Percentiles rank a stretch among this genome's conserved stretches.
These are phyloP conservation scores for Andrena bicolor DNA, from an alignment of 2,888 invertebrate species.

Conservation along the genomic window DNA sequence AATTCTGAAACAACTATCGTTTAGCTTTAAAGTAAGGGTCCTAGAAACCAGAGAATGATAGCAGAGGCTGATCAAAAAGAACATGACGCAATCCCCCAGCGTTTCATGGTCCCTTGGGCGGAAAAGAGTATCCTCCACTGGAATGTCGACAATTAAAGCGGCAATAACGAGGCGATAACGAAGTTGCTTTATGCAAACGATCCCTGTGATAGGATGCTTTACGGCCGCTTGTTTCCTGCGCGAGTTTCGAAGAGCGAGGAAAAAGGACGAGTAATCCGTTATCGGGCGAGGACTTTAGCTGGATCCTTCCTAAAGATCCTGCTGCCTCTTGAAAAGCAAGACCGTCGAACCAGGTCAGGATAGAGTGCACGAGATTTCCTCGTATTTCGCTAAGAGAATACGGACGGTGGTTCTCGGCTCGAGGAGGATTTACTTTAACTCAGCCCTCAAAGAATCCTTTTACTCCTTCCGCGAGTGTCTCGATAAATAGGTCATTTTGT, in stretches of 20 bases:
- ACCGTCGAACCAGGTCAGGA: neutral
- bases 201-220: slow-evolving; percentile 34
- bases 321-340: slow-evolving; percentile 19
- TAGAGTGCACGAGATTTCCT: slow-evolving; percentile 23
- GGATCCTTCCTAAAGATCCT: slow-evolving; percentile 35
- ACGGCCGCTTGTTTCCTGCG: slow-evolving; percentile 17
- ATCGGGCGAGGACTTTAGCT: slow-evolving; percentile 38
- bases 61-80: neutral
- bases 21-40: too few relatives aligned
- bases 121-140: slow-evolving; percentile 1
- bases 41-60: too few relatives aligned
- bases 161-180: slow-evolving; percentile 51
- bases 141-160: slow-evolving; percentile 50
- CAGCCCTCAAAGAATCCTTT: slow-evolving; percentile 25
- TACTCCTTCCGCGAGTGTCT: neutral
- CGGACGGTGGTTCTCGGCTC: slow-evolving; percentile 18
- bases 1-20: too few relatives aligned
- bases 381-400: slow-evolving; percentile 42
- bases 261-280: slow-evolving; percentile 49
- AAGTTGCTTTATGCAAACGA: slow-evolving; percentile 55
- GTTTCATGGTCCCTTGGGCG: neutral
- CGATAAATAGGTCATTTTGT: slow-evolving; percentile 31
- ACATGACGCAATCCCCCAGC: neutral
- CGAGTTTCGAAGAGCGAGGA: slow-evolving; percentile 12
- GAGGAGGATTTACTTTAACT: slow-evolving; percentile 27